Evolutionary conservation across 2,888 invertebrate genomes (phyloP), one percentile per base, ranked within the genome.

Genomic region (Sinopyrophorus schimmeli): DNA sequence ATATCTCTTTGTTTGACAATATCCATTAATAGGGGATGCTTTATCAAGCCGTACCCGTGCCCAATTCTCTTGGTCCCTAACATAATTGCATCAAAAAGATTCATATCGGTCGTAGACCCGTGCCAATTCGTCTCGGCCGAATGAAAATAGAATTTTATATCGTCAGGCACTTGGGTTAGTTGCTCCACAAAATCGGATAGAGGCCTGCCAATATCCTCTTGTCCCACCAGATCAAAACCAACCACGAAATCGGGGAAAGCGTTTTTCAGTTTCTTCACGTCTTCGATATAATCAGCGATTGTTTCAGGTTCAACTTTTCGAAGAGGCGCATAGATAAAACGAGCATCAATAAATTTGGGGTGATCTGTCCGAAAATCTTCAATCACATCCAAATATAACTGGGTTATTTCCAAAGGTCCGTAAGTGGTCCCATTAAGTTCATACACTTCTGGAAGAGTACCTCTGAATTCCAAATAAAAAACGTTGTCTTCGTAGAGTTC

Each of bases 221-320:
- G 86, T 0, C 89, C 89, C 0, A 89, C 89, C 53, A 91, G 74
- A 74, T 90, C 90, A 58, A 90, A 89, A 3, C 90, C 91, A 16
- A 82, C 86, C 14, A 90, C 73, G 47, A 83, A 79, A 4, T 82
- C 76, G 0, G 87, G 84, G 65, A 81, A 78, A 3, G 69, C 66
- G 0, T 57, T 59, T 64, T 79, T 75, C 7, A 81, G 16, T 3
- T 62, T 35, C 1, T 49, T 34, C 1, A 64, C 56, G 0, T 41
- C 64, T 12, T 52, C 12, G 2, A 57, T 15, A 27, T 83, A 81
- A 0, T 68, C 57, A 0, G 70, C 65, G 1, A 84, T 62, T 0
- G 70, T 68, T 0, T 57, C 28, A 1, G 61, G 62, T 10, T 77
- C 63, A 0, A 77, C 76, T 5, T 65, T 63, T 41, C 84, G 76